Evolutionary conservation across 2,797 vertebrate species (phyloP).

Genomic region (Leuciscus waleckii): DNA sequence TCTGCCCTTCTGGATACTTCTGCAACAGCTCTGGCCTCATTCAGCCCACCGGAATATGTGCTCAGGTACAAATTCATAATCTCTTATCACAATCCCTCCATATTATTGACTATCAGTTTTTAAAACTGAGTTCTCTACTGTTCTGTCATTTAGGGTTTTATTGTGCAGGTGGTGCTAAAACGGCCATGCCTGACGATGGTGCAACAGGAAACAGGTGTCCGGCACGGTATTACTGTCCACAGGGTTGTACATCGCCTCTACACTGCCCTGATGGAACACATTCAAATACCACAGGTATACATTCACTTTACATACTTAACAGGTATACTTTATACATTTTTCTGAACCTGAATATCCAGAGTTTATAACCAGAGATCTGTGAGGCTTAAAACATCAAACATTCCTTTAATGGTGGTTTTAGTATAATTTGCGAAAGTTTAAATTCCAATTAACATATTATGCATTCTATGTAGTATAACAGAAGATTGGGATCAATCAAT

Average conservation of each 20-base stretch:
- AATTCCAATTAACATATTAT: conserved; percentile 1
- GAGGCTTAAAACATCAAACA: background rate
- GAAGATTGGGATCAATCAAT: background rate
- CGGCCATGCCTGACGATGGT: conserved; percentile 76
- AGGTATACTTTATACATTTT: background rate
- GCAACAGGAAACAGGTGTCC: conserved; percentile 80
- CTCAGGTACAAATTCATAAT: conserved; percentile 72
- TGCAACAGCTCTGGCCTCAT: conserved; percentile 81
- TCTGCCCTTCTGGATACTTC: conserved; percentile 84
- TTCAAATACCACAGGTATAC: conserved; percentile 81
- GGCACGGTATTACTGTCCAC: conserved; percentile 78
- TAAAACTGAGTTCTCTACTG: background rate
- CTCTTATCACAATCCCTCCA: background rate
- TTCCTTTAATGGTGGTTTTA: background rate
- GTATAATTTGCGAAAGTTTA: background rate
- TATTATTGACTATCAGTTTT: background rate
- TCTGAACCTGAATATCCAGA: background rate
- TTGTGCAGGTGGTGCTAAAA: conserved; percentile 77
- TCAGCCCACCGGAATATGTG: conserved; percentile 81
- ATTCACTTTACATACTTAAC: background rate
- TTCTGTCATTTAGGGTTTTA: conserved; percentile 83
- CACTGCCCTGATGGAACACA: conserved; percentile 79
- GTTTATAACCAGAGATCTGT: background rate
- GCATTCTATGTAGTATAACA: background rate
- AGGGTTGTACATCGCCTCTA: conserved; percentile 76